Evolutionary conservation across 2,888 invertebrate species (phyloP), one percentile per base, ranked within the genome.

Genomic region (Agriotes lineatus): DNA sequence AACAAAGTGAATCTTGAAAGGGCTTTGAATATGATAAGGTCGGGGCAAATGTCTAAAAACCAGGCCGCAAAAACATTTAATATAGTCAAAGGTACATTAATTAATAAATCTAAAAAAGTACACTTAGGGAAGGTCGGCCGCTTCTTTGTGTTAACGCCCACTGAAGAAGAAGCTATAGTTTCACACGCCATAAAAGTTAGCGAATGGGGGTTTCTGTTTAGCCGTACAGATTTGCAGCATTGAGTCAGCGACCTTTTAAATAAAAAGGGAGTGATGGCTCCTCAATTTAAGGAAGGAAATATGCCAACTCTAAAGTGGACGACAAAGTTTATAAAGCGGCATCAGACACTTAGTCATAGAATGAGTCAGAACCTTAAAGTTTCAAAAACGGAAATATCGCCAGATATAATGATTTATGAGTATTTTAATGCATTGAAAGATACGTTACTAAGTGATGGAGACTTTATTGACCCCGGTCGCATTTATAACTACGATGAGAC

Each of bases 221-320:
- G 7, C 10, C 2, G 12, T 1, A 20, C 4, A 20, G 48, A 48
- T 12, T 48, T 48, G 12, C 20, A 9, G 10, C 20, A 19, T n/a
- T 20, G 19, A n/a, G 48, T 22, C n/a, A 5, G 12, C 3, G 20
- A 48, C 1, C n/a, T 48, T 10, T n/a, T 48, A 48, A 48, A 48
- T 10, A 25, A 7, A 25, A 25, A 48, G 12, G 19, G 19, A 48
- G 20, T 19, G 19, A 20, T 1, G 2, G 20, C n/a, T 2, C 20
- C 48, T 19, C 48, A 48, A 12, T 20, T 48, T 19, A 19, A 22
- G n/a, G 20, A 48, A 19, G 22, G 22, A 3, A 48, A 48, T 9
- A 1, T 22, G 1, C 10, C 48, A 80, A 19, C 20, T 65, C 16
- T 6, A 37, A 37, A 30, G 14, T 56, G 56, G 56, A 16, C 25